These are phyloP conservation scores for Molossus alvarezi DNA, from an alignment of 2,797 vertebrate genomes.

Conservation along the genomic window DNA sequence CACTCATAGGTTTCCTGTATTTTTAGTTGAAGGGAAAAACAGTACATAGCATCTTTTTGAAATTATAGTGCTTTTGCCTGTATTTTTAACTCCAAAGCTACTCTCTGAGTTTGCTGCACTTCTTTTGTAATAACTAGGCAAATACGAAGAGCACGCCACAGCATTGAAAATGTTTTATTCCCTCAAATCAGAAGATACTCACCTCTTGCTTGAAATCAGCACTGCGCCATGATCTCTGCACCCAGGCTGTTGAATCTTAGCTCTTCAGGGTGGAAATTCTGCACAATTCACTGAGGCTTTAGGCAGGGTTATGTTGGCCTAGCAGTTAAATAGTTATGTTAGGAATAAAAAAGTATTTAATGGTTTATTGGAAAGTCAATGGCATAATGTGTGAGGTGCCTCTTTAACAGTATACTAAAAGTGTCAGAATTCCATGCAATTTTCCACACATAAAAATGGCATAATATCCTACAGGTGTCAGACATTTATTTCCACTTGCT, in stretches of 20 bases:
- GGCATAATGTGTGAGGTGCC: slow-evolving; percentile 82
- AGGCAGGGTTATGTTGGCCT: slow-evolving; percentile 72
- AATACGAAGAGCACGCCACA: background rate
- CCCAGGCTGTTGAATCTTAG: slow-evolving; percentile 38
- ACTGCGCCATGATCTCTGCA: slow-evolving; percentile 34
- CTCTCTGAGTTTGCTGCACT: background rate
- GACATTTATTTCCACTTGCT: slow-evolving; percentile 58
- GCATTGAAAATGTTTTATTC: slow-evolving; percentile 15
- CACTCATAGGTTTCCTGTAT: background rate
- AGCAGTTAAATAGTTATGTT: slow-evolving; percentile 81
- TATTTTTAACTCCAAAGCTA: background rate
- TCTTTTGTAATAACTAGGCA: background rate
- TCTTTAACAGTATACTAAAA: slow-evolving; percentile 81
- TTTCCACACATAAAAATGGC: slow-evolving; percentile 83
- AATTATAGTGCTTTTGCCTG: background rate
- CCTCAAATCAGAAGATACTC: slow-evolving; percentile 48
- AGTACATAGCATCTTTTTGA: background rate
- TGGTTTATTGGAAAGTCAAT: slow-evolving; percentile 86
- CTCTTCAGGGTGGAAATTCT: slow-evolving; percentile 62
- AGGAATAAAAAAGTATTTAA: slow-evolving; percentile 83
- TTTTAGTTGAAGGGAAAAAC: background rate
- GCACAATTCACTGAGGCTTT: slow-evolving; percentile 73
- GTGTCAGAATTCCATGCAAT: slow-evolving; percentile 81
- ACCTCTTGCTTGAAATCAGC: background rate
- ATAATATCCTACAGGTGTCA: slow-evolving; percentile 83